Conservation (phyloP, 2,797 vertebrate species). For the Microctenopoma lineatum region DNA sequence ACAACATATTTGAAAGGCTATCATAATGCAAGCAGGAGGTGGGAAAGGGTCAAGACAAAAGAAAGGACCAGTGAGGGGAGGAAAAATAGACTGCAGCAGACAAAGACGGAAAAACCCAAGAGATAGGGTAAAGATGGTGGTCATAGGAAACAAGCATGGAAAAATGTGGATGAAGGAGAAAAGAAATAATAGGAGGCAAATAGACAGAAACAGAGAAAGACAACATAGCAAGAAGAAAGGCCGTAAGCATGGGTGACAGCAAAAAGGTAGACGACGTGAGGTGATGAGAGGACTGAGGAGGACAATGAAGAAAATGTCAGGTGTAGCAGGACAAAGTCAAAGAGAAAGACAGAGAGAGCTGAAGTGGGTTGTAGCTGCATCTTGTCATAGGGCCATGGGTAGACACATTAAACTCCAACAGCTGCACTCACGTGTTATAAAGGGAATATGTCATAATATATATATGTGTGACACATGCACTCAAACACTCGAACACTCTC, state of each 20-base stretch:
- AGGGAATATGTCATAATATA: conserved; percentile 35
- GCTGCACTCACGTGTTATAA: conserved; percentile 30
- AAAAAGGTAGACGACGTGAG: conserved; percentile 27
- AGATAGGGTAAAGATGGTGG: not conserved
- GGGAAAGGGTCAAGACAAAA: not conserved
- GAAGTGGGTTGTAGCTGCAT: conserved; percentile 7
- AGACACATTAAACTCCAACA: conserved; percentile 25
- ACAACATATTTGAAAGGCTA: conserved; percentile 8
- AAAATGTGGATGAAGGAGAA: conserved; percentile 10
- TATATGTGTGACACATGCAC: conserved; percentile 8
- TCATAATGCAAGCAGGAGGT: conserved; percentile 2
- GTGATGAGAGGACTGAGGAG: conserved; percentile 22
- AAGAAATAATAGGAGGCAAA: conserved; percentile 14
- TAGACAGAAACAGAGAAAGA: conserved; percentile 42
- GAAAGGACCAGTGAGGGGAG: not conserved
- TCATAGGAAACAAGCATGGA: not conserved
- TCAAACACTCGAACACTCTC: not conserved
- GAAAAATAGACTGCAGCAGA: not conserved
- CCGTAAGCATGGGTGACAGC: conserved; percentile 35
- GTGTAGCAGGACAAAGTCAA: not conserved
- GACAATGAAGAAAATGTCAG: not conserved
- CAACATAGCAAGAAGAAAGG: conserved; percentile 16
- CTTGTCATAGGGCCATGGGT: conserved; percentile 1
- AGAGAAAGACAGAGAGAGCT: not conserved
- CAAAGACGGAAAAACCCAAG: not conserved